phyloP scores from a whole-genome alignment of 2,113 vertebrate genomes.

The Strigops habroptila region DNA sequence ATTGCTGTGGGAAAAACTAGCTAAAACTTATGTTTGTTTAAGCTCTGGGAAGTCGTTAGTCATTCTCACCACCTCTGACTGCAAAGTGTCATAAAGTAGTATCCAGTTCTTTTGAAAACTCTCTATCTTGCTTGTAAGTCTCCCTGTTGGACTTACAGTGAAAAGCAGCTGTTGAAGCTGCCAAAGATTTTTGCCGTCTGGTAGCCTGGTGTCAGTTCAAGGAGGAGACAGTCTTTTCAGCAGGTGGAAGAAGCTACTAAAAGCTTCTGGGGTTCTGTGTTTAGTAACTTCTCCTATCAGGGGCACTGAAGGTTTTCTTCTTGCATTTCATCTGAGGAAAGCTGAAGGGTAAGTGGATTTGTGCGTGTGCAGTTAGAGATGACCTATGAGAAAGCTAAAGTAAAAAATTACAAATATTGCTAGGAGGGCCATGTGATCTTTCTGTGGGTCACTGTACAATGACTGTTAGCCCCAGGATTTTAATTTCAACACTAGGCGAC shows the following conservation, averaged over 20 bases:
- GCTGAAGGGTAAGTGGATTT: background rate
- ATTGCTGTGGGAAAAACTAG: background rate
- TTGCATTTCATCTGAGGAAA: background rate
- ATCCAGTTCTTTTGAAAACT: background rate
- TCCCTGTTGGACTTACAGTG: background rate
- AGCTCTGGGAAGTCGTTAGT: fast-evolving
- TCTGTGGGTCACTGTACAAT: background rate
- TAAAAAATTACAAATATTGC: background rate
- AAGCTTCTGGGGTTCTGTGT: background rate
- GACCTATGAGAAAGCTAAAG: background rate
- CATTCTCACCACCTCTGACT: background rate
- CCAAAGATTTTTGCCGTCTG: background rate
- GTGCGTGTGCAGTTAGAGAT: background rate
- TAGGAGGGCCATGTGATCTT: background rate
- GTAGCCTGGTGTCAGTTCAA: background rate
- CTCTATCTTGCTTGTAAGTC: background rate
- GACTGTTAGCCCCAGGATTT: background rate
- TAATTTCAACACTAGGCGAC: background rate
- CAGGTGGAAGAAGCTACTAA: background rate
- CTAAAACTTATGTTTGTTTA: background rate
- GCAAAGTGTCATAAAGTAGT: background rate
- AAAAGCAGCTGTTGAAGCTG: background rate
- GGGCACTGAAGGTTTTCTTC: background rate
- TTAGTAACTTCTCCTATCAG: background rate
- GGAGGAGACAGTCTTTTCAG: background rate